A percentile compares a stretch with the other conserved stretches of the same genome.
phyloP scores from a whole-genome alignment of 2,113 vertebrate genomes.

The Dunckerocampus dactyliophorus region DNA sequence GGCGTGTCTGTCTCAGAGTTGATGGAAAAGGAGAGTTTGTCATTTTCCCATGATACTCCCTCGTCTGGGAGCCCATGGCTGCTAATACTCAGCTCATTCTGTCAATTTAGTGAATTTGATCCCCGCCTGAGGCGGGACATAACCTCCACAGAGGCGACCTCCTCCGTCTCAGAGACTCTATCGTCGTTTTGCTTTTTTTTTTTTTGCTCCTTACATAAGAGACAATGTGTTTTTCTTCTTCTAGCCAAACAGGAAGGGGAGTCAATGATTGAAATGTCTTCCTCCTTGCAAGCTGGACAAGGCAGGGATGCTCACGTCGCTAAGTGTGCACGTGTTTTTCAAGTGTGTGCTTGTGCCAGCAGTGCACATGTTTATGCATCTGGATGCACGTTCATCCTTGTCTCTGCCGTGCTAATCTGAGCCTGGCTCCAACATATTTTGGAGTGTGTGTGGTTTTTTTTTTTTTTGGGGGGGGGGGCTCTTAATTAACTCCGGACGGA shows the following conservation, averaged over 20 bases:
- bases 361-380: constrained; percentile 51
- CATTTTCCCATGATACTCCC: constrained; percentile 20
- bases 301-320: constrained; percentile 4
- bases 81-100: constrained; percentile 44
- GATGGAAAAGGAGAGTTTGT: constrained; percentile 33
- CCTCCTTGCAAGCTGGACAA: constrained; percentile 5
- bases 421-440: constrained; percentile 57
- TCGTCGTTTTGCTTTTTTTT: constrained; percentile 31
- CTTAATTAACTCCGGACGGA: constrained; percentile 71
- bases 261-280: constrained; percentile 35
- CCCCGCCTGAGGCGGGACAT: constrained; percentile 35
- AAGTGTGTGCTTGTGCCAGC: constrained; percentile 18
- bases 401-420: constrained; percentile 64
- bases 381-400: constrained; percentile 41
- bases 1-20: constrained; percentile 43
- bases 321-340: constrained; percentile 30
- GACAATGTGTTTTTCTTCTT: constrained; percentile 15
- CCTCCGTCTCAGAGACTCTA: constrained; percentile 29
- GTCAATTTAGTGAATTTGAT: constrained; percentile 44
- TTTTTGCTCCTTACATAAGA: constrained; percentile 42
- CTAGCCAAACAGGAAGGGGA: constrained; percentile 48
- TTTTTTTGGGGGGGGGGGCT: constrained; percentile 39
- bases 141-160: constrained; percentile 48
- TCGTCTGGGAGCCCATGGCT: constrained; percentile 36
- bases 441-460: constrained; percentile 29